Percentiles rank a stretch among this genome's conserved stretches.
phyloP scores from a whole-genome alignment of 1,140 invertebrate genomes.

The Tetranychus cinnabarinus region DNA sequence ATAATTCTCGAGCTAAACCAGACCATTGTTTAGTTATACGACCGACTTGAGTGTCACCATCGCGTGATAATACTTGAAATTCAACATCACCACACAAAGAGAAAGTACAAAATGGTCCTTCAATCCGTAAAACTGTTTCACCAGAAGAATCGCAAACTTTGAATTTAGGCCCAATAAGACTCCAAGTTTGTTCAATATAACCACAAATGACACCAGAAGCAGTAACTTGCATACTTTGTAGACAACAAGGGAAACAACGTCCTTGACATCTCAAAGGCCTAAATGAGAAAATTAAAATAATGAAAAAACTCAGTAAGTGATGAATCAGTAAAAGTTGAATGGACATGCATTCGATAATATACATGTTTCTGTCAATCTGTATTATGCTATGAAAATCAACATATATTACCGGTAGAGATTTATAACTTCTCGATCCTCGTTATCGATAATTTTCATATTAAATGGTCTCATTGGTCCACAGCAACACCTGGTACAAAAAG shows the following conservation, averaged over 20 bases:
- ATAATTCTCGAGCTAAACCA: no score
- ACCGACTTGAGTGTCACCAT: slow-evolving; percentile 27
- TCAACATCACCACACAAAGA: slow-evolving; percentile 54
- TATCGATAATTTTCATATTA: slow-evolving; percentile 61
- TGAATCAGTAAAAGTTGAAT: not conserved
- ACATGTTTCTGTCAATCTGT: slow-evolving; percentile 16
- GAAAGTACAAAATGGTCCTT: slow-evolving; percentile 57
- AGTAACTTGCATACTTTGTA: slow-evolving; percentile 31
- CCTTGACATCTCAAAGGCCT: slow-evolving; percentile 42
- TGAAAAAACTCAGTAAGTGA: not conserved
- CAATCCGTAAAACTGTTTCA: slow-evolving; percentile 42
- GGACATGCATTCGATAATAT: no score
- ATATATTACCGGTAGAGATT: slow-evolving; percentile 32
- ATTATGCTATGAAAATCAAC: no score
- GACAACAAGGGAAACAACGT: slow-evolving; percentile 58
- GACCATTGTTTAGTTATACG: slow-evolving; percentile 34
- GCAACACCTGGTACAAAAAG: slow-evolving; percentile 46
- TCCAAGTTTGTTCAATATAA: no score
- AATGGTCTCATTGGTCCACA: slow-evolving; percentile 46
- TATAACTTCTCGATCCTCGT: slow-evolving; percentile 48
- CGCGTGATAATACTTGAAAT: slow-evolving; percentile 27
- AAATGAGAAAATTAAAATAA: no score
- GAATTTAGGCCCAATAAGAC: no score
- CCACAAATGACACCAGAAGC: no score
- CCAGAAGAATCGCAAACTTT: no score